Evolutionary conservation across 2,888 invertebrate species (phyloP), one percentile per base, ranked within the genome.

Genomic region (Argyra leucocephala): DNA sequence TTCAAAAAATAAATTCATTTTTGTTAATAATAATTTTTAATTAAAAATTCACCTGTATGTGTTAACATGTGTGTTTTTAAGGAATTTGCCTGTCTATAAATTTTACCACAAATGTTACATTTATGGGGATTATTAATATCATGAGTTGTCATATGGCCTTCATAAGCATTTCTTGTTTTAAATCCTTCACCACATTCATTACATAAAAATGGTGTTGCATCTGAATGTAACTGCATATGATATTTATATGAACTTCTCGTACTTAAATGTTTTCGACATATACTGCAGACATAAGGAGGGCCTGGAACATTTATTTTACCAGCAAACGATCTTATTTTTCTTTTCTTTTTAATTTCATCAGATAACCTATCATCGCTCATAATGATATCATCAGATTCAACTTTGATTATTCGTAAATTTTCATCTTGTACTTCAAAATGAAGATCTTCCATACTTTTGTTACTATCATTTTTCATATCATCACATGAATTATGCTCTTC

Each of bases 171-270:
- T 61, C 78, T 74, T 0, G 79, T 79, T 70, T 79, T 79, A 61
- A 79, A 79, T n/a, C 76, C 73, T 22, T 76, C 74, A 0, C 76
- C 78, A 66, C 79, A 79, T 3, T 75, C 72, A 18, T 69, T 72
- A 67, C 79, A 79, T 18, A 74, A 69, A 65, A 71, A 79, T 1
- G 78, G 78, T 3, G 75, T 75, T 5, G 70, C 69, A 62, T 78
- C 77, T 5, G 78, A 77, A 69, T 79, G 79, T 57, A 79, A 67
- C 67, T 78, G 78, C 76, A 76, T 77, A 67, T 79, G 79, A 64
- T 79, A 79, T 63, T 76, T 78, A 62, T 72, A 77, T 1, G 79
- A 79, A 64, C 75, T 76, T 18, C 69, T 72, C 60, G 77, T 79
- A 66, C 79, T 78, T 9, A 79, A 69, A 60, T 76, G 72, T 66